phyloP scores from a whole-genome alignment of 1,140 invertebrate genomes.

The Cotesia typhae region DNA sequence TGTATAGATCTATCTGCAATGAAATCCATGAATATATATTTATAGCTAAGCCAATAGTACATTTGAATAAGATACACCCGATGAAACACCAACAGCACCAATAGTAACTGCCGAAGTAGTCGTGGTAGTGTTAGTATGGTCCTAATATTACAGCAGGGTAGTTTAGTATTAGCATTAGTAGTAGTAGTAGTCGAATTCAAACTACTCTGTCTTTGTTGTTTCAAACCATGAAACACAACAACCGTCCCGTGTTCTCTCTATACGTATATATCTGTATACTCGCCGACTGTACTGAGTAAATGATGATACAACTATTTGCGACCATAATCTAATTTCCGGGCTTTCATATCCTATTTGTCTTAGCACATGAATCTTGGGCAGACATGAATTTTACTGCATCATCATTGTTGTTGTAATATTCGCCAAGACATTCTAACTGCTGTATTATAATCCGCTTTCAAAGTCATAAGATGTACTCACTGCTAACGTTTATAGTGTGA shows the following conservation, averaged over 20 bases:
- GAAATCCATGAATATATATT: constrained; percentile 31
- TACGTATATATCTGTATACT: not conserved
- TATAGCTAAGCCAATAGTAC: constrained; percentile 12
- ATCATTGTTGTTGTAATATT: not conserved
- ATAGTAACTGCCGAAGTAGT: too few relatives aligned
- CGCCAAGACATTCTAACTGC: not conserved
- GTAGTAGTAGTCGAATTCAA: too few relatives aligned
- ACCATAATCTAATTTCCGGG: constrained; percentile 6
- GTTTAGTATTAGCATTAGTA: constrained; percentile 5
- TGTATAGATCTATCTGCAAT: constrained; percentile 27
- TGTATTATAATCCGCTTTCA: not conserved
- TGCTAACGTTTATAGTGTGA: constrained; percentile 13
- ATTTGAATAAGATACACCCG: constrained; percentile 7
- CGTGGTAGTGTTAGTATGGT: too few relatives aligned
- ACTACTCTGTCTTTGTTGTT: constrained; percentile 18
- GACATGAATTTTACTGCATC: not conserved
- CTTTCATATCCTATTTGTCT: constrained; percentile 13
- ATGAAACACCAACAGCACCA: too few relatives aligned
- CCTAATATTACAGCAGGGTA: not conserved
- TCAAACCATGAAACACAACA: constrained; percentile 13
- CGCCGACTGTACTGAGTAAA: not conserved
- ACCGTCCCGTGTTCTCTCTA: too few relatives aligned
- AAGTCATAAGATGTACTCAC: constrained; percentile 1
- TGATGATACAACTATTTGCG: constrained; percentile 11
- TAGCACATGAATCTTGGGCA: constrained; percentile 2